Percentiles rank a stretch among this genome's conserved stretches.
phyloP scores from a whole-genome alignment of 1,140 invertebrate genomes.

The Semibalanus balanoides region DNA sequence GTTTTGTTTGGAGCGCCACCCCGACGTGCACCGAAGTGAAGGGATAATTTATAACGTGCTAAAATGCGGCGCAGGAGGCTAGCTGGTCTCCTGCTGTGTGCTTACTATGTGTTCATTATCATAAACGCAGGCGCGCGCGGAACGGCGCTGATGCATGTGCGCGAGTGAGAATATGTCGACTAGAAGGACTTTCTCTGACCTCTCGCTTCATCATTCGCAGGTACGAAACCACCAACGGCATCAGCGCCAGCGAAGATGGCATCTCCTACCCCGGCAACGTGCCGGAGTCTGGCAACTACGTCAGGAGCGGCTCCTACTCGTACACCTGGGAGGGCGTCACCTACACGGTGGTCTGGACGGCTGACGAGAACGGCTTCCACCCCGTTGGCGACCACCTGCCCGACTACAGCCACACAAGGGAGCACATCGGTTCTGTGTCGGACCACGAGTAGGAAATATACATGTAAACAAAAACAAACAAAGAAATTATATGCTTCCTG shows the following conservation, averaged over 20 bases:
- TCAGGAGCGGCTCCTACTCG: constrained; percentile 15
- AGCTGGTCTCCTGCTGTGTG: not conserved
- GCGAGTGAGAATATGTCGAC: no score
- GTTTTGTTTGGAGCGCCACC: not conserved
- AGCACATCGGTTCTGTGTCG: not conserved
- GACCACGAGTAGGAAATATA: not conserved
- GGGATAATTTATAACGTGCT: not conserved
- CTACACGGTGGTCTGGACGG: constrained; percentile 18
- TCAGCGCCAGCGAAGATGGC: not conserved
- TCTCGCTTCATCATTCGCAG: not conserved
- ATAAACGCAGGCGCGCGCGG: no score
- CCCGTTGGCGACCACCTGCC: constrained; percentile 20
- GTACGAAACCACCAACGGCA: constrained; percentile 1
- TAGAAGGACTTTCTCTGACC: no score
- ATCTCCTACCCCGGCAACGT: constrained; percentile 1
- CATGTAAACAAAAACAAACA: no score
- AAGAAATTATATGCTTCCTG: no score
- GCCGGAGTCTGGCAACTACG: constrained; percentile 12
- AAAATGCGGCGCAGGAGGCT: not conserved
- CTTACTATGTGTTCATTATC: no score
- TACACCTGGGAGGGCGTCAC: constrained; percentile 19
- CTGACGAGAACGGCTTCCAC: constrained; percentile 22
- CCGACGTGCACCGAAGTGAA: not conserved
- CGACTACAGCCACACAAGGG: constrained; percentile 3
- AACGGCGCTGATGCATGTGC: no score